A percentile compares a stretch with the other conserved stretches of the same genome.
phyloP scores from a whole-genome alignment of 2,797 vertebrate genomes.

The Sebastolobus altivelis region DNA sequence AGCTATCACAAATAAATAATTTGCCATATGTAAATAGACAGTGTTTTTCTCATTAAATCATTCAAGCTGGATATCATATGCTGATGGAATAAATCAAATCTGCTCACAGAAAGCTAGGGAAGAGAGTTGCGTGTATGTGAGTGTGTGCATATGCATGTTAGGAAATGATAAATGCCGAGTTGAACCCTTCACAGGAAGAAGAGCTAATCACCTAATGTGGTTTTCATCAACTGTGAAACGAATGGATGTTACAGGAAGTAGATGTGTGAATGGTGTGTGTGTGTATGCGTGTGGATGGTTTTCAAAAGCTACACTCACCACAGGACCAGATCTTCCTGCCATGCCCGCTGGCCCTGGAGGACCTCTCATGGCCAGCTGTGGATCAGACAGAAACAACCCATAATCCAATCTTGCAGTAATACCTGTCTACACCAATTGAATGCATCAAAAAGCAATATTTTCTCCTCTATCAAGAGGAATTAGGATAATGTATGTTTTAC shows the following conservation, averaged over 20 bases:
- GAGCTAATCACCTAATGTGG: constrained; percentile 9
- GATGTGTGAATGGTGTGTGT: not conserved
- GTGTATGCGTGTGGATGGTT: not conserved
- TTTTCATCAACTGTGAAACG: constrained; percentile 47
- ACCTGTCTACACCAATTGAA: not conserved
- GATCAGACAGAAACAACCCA: constrained; percentile 55
- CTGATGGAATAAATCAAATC: constrained; percentile 6
- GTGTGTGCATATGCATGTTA: not conserved
- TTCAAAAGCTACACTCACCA: constrained; percentile 87
- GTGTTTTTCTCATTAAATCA: not conserved
- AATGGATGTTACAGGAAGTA: constrained; percentile 7
- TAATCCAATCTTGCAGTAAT: constrained; percentile 20
- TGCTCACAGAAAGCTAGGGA: not conserved
- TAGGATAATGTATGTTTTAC: not conserved
- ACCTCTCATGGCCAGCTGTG: constrained; percentile 94
- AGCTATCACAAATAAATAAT: constrained; percentile 1
- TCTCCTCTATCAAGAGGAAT: not conserved
- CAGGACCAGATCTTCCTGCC: constrained; percentile 93
- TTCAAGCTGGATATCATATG: not conserved
- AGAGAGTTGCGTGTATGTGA: not conserved
- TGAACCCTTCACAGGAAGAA: constrained; percentile 33
- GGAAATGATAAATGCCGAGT: constrained; percentile 20
- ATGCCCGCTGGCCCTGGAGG: constrained; percentile 93
- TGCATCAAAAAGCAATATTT: not conserved
- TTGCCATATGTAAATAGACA: not conserved